These are phyloP conservation scores for Cricetomys ansorgei DNA, from an alignment of 2,113 vertebrate genomes.

Conservation along the genomic window DNA sequence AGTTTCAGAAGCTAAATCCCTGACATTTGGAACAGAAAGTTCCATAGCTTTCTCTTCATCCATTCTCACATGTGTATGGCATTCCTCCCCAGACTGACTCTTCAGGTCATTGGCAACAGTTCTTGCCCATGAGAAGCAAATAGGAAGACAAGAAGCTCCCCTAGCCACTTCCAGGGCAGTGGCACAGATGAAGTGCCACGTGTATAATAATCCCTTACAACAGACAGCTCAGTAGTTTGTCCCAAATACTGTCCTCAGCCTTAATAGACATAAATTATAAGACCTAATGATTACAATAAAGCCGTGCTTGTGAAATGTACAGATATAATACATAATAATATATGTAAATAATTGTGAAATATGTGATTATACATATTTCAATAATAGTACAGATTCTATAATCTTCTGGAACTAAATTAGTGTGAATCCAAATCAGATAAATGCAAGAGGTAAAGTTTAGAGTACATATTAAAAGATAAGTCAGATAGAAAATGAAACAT, in stretches of 20 bases:
- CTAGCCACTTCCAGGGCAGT: background rate
- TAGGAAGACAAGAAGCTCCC: background rate
- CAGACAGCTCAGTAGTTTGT: background rate
- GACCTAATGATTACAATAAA: background rate
- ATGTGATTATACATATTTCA: background rate
- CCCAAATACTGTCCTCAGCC: background rate
- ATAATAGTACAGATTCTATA: background rate
- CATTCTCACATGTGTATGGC: background rate
- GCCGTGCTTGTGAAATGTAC: too few species aligned
- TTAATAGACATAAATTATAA: background rate
- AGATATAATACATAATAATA: background rate
- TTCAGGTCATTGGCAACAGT: background rate
- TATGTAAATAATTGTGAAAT: background rate
- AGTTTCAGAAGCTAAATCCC: background rate
- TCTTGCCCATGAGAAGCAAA: background rate
- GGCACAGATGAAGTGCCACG: background rate
- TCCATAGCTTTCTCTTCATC: background rate
- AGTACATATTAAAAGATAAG: background rate
- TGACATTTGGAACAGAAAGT: too few species aligned
- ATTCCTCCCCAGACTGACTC: fast-evolving
- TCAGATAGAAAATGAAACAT: background rate
- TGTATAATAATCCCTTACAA: background rate
- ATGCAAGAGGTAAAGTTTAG: background rate
- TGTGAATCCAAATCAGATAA: background rate
- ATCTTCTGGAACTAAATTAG: background rate